Conservation (phyloP, 2,113 vertebrate species). For the Periophthalmus modestus region DNA sequence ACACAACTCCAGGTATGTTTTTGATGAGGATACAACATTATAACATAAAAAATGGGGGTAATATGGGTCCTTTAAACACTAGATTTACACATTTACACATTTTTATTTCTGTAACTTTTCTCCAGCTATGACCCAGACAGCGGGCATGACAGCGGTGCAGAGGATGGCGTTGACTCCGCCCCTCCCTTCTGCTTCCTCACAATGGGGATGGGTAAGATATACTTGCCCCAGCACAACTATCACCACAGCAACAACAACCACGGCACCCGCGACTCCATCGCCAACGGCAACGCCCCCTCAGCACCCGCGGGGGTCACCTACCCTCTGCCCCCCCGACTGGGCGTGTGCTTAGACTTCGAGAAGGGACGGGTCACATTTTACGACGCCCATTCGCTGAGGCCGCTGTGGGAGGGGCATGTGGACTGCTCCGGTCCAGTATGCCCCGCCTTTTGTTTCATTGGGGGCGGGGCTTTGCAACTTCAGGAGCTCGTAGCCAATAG, state of each 20-base stretch:
- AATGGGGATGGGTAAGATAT: slow-evolving; percentile 97
- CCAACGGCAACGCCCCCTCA: slow-evolving; percentile 73
- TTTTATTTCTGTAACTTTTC: background rate
- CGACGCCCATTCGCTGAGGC: slow-evolving; percentile 91
- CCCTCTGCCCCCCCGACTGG: slow-evolving; percentile 90
- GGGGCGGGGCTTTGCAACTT: slow-evolving; percentile 90
- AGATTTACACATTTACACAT: no score
- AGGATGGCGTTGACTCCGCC: slow-evolving; percentile 85
- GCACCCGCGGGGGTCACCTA: slow-evolving; percentile 82
- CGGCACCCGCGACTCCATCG: slow-evolving; percentile 57
- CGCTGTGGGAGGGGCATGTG: slow-evolving; percentile 90
- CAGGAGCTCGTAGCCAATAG: slow-evolving; percentile 93
- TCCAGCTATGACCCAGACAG: slow-evolving; percentile 94
- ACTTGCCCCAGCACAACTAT: slow-evolving; percentile 75
- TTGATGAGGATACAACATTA: no score
- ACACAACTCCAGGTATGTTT: no score
- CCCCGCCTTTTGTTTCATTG: slow-evolving; percentile 95
- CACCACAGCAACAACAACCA: slow-evolving; percentile 54
- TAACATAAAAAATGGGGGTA: no score
- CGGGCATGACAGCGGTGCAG: slow-evolving; percentile 91
- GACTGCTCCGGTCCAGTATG: slow-evolving; percentile 95
- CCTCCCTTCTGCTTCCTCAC: slow-evolving; percentile 95
- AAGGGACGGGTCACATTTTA: slow-evolving; percentile 92
- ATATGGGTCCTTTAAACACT: no score
- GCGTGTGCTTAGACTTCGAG: slow-evolving; percentile 97